phyloP scores from a whole-genome alignment of 2,113 vertebrate species.

The Rhinolophus sinicus region DNA sequence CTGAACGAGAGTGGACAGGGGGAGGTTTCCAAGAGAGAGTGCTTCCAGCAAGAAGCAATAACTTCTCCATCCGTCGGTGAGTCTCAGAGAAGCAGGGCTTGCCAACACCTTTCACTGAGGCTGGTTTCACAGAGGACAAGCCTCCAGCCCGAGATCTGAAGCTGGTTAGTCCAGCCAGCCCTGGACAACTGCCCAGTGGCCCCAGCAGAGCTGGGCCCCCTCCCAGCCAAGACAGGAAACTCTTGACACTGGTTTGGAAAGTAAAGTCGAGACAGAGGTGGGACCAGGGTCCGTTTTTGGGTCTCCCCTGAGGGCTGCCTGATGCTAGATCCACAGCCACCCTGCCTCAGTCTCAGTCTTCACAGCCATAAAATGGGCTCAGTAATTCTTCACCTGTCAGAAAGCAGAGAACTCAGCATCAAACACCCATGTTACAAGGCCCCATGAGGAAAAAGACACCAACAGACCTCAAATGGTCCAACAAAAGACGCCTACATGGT shows the following conservation, averaged over 20 bases:
- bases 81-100: rapidly evolving
- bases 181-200: rapidly evolving
- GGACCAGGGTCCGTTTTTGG: not conserved
- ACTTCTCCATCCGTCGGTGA: rapidly evolving
- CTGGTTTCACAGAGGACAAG: not conserved
- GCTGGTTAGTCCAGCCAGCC: rapidly evolving
- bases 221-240: not conserved
- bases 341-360: not conserved
- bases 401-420: rapidly evolving
- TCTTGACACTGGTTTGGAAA: not conserved
- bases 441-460: rapidly evolving
- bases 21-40: not conserved
- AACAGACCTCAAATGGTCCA: rapidly evolving
- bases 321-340: not conserved
- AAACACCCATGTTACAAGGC: rapidly evolving
- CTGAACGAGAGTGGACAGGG: not conserved
- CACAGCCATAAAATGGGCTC: not conserved
- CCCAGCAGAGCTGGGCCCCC: rapidly evolving
- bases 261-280: rapidly evolving
- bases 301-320: rapidly evolving
- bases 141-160: not conserved
- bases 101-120: rapidly evolving
- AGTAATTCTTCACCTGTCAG: rapidly evolving
- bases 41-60: not conserved
- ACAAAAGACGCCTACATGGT: rapidly evolving